Percentiles rank a stretch among this genome's conserved stretches.
Conservation (phyloP, 2,888 invertebrate genomes). For the Epirrhoe alternata region DNA sequence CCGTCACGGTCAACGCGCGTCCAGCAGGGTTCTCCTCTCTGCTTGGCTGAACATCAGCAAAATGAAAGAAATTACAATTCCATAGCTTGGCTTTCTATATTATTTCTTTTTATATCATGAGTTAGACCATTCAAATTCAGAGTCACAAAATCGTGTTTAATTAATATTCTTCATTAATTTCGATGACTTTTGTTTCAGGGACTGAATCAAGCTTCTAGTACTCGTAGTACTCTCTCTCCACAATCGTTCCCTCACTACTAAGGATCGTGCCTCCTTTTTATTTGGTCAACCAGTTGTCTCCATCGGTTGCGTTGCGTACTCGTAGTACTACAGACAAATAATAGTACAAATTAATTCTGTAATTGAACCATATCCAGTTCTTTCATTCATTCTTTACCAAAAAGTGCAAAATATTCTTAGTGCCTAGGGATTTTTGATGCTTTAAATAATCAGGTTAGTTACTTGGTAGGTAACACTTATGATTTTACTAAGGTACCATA, state of each 20-base stretch:
- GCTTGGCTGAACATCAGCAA: conserved; percentile 50
- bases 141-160: not conserved
- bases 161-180: not conserved
- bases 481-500: conserved; percentile 6
- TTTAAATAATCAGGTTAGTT: no score
- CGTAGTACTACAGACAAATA: no score
- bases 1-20: conserved; percentile 63
- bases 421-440: no score
- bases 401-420: no score
- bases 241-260: no score
- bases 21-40: conserved; percentile 50
- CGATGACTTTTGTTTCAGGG: not conserved
- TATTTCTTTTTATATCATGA: not conserved
- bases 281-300: no score
- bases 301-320: no score
- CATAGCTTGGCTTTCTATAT: conserved; percentile 8
- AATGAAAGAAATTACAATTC: conserved; percentile 37
- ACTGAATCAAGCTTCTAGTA: not conserved
- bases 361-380: no score
- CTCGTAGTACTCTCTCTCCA: no score
- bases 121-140: not conserved
- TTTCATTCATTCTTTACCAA: no score
- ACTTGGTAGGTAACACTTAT: not conserved
- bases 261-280: no score
- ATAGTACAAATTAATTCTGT: no score